Evolutionary conservation across 1,140 invertebrate species (phyloP), one percentile per base, ranked within the genome.

Genomic region (Choristoneura fumiferana): DNA sequence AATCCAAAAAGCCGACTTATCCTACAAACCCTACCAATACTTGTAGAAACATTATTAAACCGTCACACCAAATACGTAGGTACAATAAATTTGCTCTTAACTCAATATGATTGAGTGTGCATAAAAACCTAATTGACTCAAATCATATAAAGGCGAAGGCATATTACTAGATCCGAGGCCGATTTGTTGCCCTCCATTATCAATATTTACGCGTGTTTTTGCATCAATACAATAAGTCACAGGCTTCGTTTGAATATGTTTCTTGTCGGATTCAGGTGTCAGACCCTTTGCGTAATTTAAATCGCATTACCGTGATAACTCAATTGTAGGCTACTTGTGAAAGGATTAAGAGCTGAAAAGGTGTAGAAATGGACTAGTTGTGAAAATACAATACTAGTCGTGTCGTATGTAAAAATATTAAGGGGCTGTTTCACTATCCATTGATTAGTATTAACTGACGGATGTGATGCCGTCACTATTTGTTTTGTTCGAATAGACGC

Each of bases 221-320:
- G 18, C 22, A 3, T 9, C 15, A 12, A 12, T 49, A 22, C 18
- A 8, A 54, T 54, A 54, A 35, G 33, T 36, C 53, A 35, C 29
- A n/a, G 52, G 52, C 15, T n/a, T n/a, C n/a, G 22, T 29, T 37
- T 29, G 43, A 39, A 39, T 49, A 49, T 5, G 40, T 12, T 49
- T 49, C 43, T 49, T 49, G 43, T 14, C n/a, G n/a, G n/a, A n/a
- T n/a, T n/a, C 37, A 39, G 37, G n/a, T 54, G 53, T 37, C 53
- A 36, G 33, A 54, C 10, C 22, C 17, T 49, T 17, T 49, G 43
- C 9, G 22, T 49, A 49, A 49, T 71, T 65, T 60, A 39, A 57
- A 61, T 56, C 65, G 52, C 58, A 60, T 60, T 54, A 60, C 29
- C 12, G 18, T 40, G 58, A 54, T 60, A 38, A 54, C 58, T 60